These are phyloP conservation scores for Scaptodrosophila latifasciaeformis DNA, from an alignment of 2,888 invertebrate species.

Conservation along the genomic window DNA sequence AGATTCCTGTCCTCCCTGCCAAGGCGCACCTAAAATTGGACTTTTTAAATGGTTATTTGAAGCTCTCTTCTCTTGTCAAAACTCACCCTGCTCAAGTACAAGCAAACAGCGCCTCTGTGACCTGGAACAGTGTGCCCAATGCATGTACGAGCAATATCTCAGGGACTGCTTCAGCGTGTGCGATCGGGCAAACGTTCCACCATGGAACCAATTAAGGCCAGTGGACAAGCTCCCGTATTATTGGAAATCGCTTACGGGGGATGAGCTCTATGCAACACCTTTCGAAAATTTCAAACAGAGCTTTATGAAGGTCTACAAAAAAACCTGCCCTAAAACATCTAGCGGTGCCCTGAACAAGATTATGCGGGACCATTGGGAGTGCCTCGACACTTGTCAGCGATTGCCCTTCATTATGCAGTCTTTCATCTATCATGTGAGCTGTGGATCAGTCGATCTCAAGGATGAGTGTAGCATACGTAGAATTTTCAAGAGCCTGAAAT, in stretches of 20 bases:
- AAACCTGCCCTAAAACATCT: neutral
- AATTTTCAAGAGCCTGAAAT: too few relatives aligned
- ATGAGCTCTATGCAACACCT: constrained; percentile 37
- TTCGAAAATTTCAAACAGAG: constrained; percentile 49
- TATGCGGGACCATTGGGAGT: constrained; percentile 28
- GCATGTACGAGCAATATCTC: constrained; percentile 15
- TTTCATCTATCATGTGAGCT: constrained; percentile 45
- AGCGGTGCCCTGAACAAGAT: neutral
- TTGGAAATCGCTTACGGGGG: constrained; percentile 48
- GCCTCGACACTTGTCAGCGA: constrained; percentile 32
- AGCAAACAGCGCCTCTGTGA: constrained; percentile 7
- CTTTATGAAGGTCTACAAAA: constrained; percentile 3
- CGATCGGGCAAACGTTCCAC: neutral
- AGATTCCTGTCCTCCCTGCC: too few relatives aligned
- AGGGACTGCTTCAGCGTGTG: neutral
- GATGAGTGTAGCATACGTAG: constrained; percentile 49
- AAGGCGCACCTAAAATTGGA: too few relatives aligned
- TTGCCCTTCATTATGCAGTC: constrained; percentile 53
- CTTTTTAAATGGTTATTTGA: too few relatives aligned
- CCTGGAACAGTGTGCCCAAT: constrained; percentile 28
- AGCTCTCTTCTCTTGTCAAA: too few relatives aligned
- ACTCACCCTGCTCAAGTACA: too few relatives aligned
- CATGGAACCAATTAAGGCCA: constrained; percentile 37
- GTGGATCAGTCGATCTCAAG: constrained; percentile 44
- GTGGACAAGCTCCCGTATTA: constrained; percentile 45